These are phyloP conservation scores for Sorex maritimensis DNA, from an alignment of 2,797 vertebrate genomes.

Conservation along the genomic window DNA sequence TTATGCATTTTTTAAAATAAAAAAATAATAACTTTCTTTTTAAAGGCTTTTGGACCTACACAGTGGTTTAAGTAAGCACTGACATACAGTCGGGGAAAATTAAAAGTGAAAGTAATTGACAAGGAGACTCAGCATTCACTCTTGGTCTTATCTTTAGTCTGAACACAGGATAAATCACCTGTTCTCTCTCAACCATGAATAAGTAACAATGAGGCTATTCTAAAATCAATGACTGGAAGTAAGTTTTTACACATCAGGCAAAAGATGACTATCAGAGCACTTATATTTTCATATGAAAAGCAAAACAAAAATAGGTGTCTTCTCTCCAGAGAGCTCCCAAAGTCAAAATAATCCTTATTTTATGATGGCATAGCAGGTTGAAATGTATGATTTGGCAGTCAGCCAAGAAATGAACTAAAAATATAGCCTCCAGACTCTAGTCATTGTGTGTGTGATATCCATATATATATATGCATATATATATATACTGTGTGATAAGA, in stretches of 20 bases:
- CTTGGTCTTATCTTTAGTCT: background rate
- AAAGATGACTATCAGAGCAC: conserved; percentile 35
- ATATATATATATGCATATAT: rapidly evolving
- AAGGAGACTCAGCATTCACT: background rate
- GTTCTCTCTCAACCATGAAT: background rate
- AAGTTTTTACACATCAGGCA: background rate
- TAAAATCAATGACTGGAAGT: conserved; percentile 16
- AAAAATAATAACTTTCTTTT: no score
- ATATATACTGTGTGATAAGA: background rate
- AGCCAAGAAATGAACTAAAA: background rate
- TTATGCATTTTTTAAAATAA: background rate
- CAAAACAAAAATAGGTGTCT: conserved; percentile 4
- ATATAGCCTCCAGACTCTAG: background rate
- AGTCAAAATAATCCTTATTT: background rate
- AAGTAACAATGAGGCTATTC: background rate
- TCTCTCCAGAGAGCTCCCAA: conserved; percentile 6
- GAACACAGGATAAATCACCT: background rate
- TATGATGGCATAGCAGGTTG: background rate
- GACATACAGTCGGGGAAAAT: background rate
- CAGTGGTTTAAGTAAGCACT: background rate
- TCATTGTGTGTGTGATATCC: background rate
- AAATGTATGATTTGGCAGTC: background rate
- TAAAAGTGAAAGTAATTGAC: background rate
- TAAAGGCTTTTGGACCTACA: background rate
- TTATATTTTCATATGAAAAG: conserved; percentile 39